phyloP scores from a whole-genome alignment of 2,113 vertebrate genomes.

The Crotalus horridus region DNA sequence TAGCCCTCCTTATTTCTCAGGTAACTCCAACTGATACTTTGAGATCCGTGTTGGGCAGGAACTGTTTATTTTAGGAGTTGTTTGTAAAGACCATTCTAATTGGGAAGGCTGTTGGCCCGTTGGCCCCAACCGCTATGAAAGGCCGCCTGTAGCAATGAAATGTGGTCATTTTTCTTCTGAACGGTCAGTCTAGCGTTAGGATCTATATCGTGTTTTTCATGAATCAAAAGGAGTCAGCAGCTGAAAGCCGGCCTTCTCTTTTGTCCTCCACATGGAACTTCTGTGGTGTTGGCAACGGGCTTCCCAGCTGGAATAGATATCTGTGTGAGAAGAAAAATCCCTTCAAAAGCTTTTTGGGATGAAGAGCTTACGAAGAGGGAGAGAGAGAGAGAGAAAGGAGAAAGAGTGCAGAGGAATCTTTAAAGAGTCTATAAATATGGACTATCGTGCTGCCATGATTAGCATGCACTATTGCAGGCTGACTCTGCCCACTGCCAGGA shows the following conservation, averaged over 20 bases:
- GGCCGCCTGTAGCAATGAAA: background rate
- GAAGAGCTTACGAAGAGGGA: constrained; percentile 40
- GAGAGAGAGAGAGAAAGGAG: background rate
- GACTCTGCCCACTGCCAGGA: background rate
- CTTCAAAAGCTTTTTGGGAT: constrained; percentile 62
- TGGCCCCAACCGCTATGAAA: background rate
- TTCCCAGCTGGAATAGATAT: background rate
- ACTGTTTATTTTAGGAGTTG: background rate
- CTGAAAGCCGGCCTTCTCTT: constrained; percentile 23
- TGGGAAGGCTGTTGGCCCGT: background rate
- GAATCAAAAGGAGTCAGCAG: constrained; percentile 41
- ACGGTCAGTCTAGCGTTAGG: background rate
- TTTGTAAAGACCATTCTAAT: background rate
- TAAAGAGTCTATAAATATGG: constrained; percentile 50
- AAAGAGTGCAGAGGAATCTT: constrained; percentile 45
- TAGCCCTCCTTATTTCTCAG: background rate
- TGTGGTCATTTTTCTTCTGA: background rate
- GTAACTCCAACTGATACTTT: background rate
- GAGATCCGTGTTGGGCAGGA: background rate
- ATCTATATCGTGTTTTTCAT: background rate
- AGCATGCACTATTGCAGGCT: background rate
- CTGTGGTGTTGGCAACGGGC: constrained; percentile 26
- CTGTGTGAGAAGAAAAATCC: background rate
- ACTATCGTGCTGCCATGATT: background rate
- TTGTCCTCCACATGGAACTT: constrained; percentile 39